These are phyloP conservation scores for Trichomycterus rosablanca DNA, from an alignment of 2,113 vertebrate genomes.

Conservation along the genomic window DNA sequence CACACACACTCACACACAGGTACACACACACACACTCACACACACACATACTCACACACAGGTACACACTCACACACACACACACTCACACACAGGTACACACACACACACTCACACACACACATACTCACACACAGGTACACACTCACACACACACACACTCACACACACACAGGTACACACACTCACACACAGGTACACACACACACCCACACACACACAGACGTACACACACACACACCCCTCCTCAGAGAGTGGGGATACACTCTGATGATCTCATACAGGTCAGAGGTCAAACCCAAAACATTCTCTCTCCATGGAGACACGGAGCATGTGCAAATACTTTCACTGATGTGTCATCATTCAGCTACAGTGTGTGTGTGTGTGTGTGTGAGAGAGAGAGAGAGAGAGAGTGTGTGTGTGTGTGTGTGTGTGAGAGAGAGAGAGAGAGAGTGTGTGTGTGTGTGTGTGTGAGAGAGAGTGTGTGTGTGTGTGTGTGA, in stretches of 20 bases:
- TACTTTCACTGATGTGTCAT: conserved; percentile 7
- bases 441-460: background rate
- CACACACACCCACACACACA: background rate
- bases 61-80: background rate
- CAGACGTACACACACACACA: background rate
- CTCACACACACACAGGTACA: conserved; percentile 85
- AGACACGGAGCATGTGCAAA: background rate
- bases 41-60: background rate
- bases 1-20: too few species aligned
- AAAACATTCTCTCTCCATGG: conserved; percentile 1
- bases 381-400: background rate
- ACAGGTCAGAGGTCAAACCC: conserved; percentile 20
- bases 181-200: conserved; percentile 13
- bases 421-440: background rate
- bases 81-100: background rate
- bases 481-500: background rate
- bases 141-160: conserved; percentile 13
- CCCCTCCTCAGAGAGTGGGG: background rate
- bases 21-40: background rate
- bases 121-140: conserved; percentile 75
- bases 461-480: background rate
- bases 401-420: background rate
- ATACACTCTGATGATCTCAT: conserved; percentile 11
- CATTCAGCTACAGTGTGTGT: background rate
- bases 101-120: background rate